Percentiles rank a stretch among this genome's conserved stretches.
Conservation (phyloP, 1,140 invertebrate genomes). For the Drosophila quadrilineata region DNA sequence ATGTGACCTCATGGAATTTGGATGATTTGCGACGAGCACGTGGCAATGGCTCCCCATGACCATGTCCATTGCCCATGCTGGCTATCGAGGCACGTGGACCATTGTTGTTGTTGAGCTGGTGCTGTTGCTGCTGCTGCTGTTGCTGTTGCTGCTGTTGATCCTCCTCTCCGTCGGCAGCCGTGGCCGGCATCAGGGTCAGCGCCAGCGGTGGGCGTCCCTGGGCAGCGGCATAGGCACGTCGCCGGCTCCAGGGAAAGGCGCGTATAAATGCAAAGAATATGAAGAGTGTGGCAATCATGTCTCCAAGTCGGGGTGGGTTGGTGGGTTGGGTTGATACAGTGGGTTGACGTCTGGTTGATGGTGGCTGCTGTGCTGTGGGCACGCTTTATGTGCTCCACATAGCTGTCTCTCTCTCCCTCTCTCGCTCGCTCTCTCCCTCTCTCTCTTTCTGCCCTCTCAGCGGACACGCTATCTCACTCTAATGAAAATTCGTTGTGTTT, state of each 20-base stretch:
- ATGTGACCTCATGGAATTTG: conserved; percentile 74
- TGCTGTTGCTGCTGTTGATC: conserved; percentile 11
- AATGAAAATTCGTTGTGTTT: conserved; percentile 15
- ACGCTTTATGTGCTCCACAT: no score
- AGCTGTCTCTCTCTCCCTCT: no score
- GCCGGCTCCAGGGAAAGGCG: conserved; percentile 76
- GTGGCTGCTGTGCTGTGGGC: background rate
- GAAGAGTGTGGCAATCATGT: conserved; percentile 80
- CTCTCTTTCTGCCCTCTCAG: no score
- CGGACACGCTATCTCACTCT: background rate
- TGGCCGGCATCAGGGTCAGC: conserved; percentile 37
- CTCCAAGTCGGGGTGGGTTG: no score
- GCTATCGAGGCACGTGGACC: conserved; percentile 47
- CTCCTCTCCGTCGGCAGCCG: background rate
- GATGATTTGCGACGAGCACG: conserved; percentile 66
- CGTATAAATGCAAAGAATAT: conserved; percentile 81
- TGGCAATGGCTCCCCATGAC: conserved; percentile 26
- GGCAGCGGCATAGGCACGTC: conserved; percentile 36
- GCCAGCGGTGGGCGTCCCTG: conserved; percentile 37
- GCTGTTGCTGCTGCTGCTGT: conserved; percentile 13
- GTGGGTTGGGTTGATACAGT: no score
- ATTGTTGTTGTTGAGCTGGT: conserved; percentile 54
- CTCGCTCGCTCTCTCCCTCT: no score
- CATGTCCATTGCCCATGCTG: conserved; percentile 38
- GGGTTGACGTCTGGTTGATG: background rate